Evolutionary conservation across 2,113 vertebrate species (phyloP), one percentile per base, ranked within the genome.

Genomic region (Nerophis lumbriciformis): DNA sequence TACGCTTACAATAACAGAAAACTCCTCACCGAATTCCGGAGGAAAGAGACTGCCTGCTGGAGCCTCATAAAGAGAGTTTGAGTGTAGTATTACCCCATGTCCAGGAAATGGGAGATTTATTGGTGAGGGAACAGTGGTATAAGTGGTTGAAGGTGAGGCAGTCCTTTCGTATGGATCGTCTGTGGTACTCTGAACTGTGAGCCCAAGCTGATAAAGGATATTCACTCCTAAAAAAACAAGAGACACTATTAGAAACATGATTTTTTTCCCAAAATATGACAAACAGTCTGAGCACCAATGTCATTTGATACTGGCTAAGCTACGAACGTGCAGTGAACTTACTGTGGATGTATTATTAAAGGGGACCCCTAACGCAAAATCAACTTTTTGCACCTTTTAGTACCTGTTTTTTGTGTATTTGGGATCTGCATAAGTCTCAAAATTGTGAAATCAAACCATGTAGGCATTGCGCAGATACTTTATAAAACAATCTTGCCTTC

Each of bases 1-100:
- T 58, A 99, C 57, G 72, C 90, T 94, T 70, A 94, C 88, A 75
- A 99, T 55, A 59, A 99, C 44, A 15, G 92, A 92, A 87, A 98
- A 94, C 58, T 89, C 92, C 56, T 82, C 85, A 52, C 87, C 91
- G 47, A 94, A 67, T 16, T 79, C 89, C 1, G 85, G 59, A 2
- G 92, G 90, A 71, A 97, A 81, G 69, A 94, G 81, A 77, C 72
- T 88, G 75, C 47, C 0, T 7, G 86, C 12, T 3, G 92, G 88
- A 63, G 83, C 90, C 71, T 98, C 94, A 75, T 95, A 80, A 38
- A 73, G 77, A 51, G 91, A 79, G 59, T 91, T 81, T 49, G 69
- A 77, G 63, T 90, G 85, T 19, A 98, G 87, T 63, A 91, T 77
- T 79, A 93, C 88, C 72, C 94, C 94, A 10, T 87, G 83, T 56